Conservation (phyloP, 2,888 invertebrate species). For the Papilio protenor region DNA sequence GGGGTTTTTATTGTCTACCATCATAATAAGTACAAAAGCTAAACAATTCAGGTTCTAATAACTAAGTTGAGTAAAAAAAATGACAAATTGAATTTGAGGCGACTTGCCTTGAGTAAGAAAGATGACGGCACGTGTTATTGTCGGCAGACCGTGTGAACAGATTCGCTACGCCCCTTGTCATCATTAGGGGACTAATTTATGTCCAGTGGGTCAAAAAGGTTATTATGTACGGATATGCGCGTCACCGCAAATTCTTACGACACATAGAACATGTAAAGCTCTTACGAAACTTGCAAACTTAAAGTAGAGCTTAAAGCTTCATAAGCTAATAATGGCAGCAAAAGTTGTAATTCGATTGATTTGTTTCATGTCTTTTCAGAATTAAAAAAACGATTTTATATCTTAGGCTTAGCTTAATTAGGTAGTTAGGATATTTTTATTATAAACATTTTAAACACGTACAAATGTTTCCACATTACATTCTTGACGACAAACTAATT, state of each 20-base stretch:
- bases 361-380: too few relatives aligned
- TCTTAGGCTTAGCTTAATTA: too few relatives aligned
- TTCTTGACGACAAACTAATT: too few relatives aligned
- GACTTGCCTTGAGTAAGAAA: constrained; percentile 31
- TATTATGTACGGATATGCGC: constrained; percentile 62
- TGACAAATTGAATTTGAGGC: background rate
- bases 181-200: constrained; percentile 45
- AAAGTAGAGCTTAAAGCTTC: background rate
- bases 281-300: background rate
- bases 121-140: constrained; percentile 50
- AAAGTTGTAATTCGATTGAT: background rate
- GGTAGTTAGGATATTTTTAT: too few relatives aligned
- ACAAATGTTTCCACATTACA: too few relatives aligned
- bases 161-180: constrained; percentile 63
- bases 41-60: background rate
- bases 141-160: constrained; percentile 50
- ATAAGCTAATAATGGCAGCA: background rate
- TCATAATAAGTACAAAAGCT: background rate
- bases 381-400: too few relatives aligned
- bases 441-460: too few relatives aligned
- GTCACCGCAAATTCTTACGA: constrained; percentile 55
- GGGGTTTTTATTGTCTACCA: background rate
- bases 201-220: constrained; percentile 47
- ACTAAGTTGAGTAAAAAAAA: constrained; percentile 19
- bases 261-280: background rate